Conservation (phyloP, 2,888 invertebrate genomes). For the Pseudanteris insignis region DNA sequence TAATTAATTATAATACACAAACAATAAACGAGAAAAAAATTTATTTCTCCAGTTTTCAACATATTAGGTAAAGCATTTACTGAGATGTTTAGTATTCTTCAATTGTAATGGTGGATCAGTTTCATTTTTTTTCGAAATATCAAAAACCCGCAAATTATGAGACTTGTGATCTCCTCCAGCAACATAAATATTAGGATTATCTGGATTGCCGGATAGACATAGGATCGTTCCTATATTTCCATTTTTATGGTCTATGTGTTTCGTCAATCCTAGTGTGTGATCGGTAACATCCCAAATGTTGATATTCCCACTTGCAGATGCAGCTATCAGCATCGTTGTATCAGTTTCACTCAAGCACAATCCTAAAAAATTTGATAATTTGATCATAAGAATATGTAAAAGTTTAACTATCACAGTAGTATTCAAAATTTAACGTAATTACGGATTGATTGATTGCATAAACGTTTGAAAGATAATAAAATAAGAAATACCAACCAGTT, state of each 20-base stretch:
- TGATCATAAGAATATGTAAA: too few relatives aligned
- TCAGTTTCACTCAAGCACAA: conserved; percentile 77
- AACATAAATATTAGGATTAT: conserved; percentile 82
- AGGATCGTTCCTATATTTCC: conserved; percentile 76
- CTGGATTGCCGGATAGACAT: conserved; percentile 80
- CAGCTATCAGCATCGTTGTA: conserved; percentile 80
- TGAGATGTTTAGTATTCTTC: too few relatives aligned
- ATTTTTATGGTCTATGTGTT: conserved; percentile 55
- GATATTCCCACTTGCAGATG: conserved; percentile 81
- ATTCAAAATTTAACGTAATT: too few relatives aligned
- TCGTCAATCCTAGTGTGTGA: conserved; percentile 47
- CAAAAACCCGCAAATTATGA: conserved; percentile 76
- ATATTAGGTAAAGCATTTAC: too few relatives aligned
- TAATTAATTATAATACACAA: too few relatives aligned
- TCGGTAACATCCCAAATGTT: conserved; percentile 83
- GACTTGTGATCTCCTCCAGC: conserved; percentile 87
- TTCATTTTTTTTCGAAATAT: conserved; percentile 71
- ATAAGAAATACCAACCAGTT: conserved; percentile 76
- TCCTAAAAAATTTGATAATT: too few relatives aligned
- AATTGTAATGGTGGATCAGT: conserved; percentile 50
- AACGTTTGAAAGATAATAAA: too few relatives aligned
- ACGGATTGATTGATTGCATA: too few relatives aligned
- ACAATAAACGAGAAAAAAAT: too few relatives aligned
- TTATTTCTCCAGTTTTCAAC: too few relatives aligned
- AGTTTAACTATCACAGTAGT: too few relatives aligned